phyloP scores from a whole-genome alignment of 2,113 vertebrate species.

The Gobius niger region DNA sequence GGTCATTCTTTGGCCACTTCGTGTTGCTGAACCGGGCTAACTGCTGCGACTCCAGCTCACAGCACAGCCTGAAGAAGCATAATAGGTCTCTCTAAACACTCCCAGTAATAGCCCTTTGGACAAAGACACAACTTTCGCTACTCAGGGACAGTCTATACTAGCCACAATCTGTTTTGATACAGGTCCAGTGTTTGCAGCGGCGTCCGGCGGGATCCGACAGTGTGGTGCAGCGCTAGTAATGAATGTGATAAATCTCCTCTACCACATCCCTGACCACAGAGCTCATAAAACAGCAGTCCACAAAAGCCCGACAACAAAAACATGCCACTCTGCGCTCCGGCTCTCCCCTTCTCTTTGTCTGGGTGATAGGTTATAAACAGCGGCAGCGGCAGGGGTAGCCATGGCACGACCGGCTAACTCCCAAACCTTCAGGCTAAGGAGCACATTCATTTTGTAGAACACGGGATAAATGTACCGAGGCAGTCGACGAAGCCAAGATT shows the following conservation, averaged over 20 bases:
- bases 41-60: neutral
- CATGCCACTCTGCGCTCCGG: conserved; percentile 1
- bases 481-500: neutral
- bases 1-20: too few relatives aligned
- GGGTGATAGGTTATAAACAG: conserved; percentile 38
- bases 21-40: too few relatives aligned
- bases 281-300: conserved; percentile 55
- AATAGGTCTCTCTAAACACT: conserved; percentile 1
- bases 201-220: conserved; percentile 35
- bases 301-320: conserved; percentile 41
- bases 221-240: conserved; percentile 56
- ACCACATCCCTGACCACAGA: conserved; percentile 48
- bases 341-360: conserved; percentile 12
- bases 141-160: conserved; percentile 4
- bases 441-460: neutral
- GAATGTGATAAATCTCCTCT: conserved; percentile 66
- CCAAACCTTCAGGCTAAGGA: conserved; percentile 11
- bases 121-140: conserved; percentile 13
- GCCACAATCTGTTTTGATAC: conserved; percentile 13
- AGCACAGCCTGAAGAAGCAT: too few relatives aligned
- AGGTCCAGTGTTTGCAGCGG: conserved; percentile 15
- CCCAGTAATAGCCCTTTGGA: conserved; percentile 6
- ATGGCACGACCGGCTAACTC: conserved; percentile 13
- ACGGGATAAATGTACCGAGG: neutral
- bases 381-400: conserved; percentile 19